phyloP scores from a whole-genome alignment of 2,113 vertebrate genomes.

The Gymnarchus niloticus region DNA sequence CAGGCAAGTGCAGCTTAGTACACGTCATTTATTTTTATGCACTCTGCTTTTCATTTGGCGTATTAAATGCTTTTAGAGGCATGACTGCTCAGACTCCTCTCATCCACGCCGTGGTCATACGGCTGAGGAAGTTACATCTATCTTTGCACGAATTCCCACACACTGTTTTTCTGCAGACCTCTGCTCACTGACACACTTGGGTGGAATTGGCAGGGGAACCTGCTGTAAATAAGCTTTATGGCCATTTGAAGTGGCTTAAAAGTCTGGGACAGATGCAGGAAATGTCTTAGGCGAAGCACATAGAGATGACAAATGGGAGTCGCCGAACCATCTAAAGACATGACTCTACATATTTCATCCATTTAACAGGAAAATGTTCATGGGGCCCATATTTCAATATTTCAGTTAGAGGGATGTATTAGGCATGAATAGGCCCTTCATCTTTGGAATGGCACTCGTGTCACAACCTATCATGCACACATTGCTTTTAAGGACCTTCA shows the following conservation, averaged over 20 bases:
- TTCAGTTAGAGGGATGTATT: not conserved
- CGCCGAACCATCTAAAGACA: not conserved
- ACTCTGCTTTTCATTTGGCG: not conserved
- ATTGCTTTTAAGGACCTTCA: not conserved
- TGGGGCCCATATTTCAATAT: not conserved
- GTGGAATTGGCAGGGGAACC: conserved; percentile 36
- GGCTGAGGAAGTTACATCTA: not conserved
- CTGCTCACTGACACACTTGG: not conserved
- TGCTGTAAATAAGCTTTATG: conserved; percentile 24
- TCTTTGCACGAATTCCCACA: not conserved
- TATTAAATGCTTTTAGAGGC: not conserved
- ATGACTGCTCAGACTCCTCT: not conserved
- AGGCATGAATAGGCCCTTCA: not conserved
- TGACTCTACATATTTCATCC: not conserved
- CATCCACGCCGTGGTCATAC: not conserved
- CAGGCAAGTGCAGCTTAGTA: not conserved
- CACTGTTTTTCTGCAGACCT: not conserved
- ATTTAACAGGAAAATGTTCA: not conserved
- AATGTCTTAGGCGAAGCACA: not conserved
- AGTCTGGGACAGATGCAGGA: not conserved
- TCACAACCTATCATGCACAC: not conserved
- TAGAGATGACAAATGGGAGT: not conserved
- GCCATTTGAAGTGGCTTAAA: conserved; percentile 10
- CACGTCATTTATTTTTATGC: not conserved
- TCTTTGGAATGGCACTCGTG: not conserved